phyloP scores from a whole-genome alignment of 2,888 invertebrate species.

The Synanthedon andrenaeformis region DNA sequence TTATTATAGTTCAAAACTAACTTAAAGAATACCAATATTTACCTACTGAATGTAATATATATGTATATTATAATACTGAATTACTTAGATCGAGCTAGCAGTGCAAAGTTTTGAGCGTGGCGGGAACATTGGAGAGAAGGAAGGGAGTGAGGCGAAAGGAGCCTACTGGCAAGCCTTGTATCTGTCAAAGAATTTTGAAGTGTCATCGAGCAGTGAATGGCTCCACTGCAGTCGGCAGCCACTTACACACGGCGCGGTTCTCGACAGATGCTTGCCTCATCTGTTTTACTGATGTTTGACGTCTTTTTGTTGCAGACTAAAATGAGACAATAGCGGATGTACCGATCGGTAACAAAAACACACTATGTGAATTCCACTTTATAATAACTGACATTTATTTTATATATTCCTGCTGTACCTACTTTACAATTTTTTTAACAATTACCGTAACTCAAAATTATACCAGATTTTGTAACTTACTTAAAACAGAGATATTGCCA shows the following conservation, averaged over 20 bases:
- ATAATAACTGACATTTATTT: no score
- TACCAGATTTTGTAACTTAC: no score
- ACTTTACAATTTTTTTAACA: no score
- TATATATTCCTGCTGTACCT: no score
- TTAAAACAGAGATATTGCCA: no score
- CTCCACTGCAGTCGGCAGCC: slow-evolving; percentile 24
- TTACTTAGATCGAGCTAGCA: not conserved
- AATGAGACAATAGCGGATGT: not conserved
- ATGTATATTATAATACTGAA: no score
- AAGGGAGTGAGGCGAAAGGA: not conserved
- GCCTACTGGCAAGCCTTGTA: slow-evolving; percentile 19
- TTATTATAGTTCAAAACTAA: no score
- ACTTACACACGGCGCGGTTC: slow-evolving; percentile 57
- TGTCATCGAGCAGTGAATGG: slow-evolving; percentile 48
- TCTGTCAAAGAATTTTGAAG: slow-evolving; percentile 61
- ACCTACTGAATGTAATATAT: no score
- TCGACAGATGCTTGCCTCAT: slow-evolving; percentile 20
- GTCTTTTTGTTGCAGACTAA: not conserved
- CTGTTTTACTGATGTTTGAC: slow-evolving; percentile 2
- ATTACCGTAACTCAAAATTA: no score
- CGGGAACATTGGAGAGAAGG: not conserved
- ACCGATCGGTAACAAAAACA: no score
- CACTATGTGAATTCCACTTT: no score
- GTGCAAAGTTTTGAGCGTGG: not conserved
- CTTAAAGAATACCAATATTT: no score